Evolutionary conservation across 2,888 invertebrate genomes (phyloP), one percentile per base, ranked within the genome.

Genomic region (Crepidodera aurea): DNA sequence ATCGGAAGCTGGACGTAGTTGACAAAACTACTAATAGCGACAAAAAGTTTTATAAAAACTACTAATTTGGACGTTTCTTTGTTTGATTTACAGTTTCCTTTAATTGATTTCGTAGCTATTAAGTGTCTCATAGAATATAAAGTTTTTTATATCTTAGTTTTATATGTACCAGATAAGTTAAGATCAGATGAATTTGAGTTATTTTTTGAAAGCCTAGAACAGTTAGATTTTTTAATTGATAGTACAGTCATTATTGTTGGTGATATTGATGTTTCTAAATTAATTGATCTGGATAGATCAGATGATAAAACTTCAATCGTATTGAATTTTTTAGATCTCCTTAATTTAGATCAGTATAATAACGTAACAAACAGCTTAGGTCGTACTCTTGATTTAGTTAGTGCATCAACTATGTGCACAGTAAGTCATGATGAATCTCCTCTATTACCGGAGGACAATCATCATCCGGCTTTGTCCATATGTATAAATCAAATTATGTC

Each of bases 141-240:
- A 25, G 15, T n/a, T n/a, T 22, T 15, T 48, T 16, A 48, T 48
- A 12, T 25, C 12, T 25, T 25, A 25, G 27, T 16, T 5, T 4
- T 48, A 27, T 48, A 48, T 48, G 27, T 48, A 48, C 48, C 48
- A 7, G 48, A 48, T 27, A 25, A 48, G 12, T 10, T 48, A 15
- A 25, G 25, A 13, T 7, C 12, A 12, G 48, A 27, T 22, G 48
- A 48, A 25, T 48, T 48, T 48, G 48, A 48, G 15, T 22, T 25
- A 2, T 48, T 48, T 10, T 48, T 48, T 16, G 48, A 48, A 27
- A n/a, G 27, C 27, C 15, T 48, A 15, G 48, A 48, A 48, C 48
- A 48, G 15, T 1, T 48, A 2, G 27, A 48, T 10, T 48, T 13
- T 25, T n/a, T 48, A n/a, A 27, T 5, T 25, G 48, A 48, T 25